Conservation (phyloP, 92 coral and sea anemone genomes). For the Phenganax stokvisi region DNA sequence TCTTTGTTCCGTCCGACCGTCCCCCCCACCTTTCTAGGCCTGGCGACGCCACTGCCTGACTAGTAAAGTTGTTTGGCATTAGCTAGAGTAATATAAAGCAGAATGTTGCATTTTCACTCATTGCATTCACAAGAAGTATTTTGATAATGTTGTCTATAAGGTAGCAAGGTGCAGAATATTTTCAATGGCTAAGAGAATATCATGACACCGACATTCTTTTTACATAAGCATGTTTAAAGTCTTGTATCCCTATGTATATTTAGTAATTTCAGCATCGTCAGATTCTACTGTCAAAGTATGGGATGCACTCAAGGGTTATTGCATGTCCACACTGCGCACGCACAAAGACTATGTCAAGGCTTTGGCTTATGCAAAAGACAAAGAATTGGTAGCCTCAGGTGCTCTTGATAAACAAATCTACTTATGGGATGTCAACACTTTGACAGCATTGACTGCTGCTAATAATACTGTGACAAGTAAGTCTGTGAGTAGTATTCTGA, state of each 20-base stretch:
- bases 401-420: constrained; percentile 89
- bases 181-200: no score
- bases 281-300: constrained; percentile 93
- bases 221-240: background rate
- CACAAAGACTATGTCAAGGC: constrained; percentile 95
- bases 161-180: no score
- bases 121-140: no score
- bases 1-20: background rate
- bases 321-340: constrained; percentile 91
- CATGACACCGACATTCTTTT: no score
- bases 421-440: constrained; percentile 93
- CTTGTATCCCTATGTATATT: background rate
- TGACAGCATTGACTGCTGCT: constrained; percentile 90
- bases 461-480: constrained; percentile 96
- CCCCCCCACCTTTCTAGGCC: background rate
- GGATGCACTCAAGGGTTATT: constrained; percentile 78
- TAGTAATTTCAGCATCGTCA: constrained; percentile 92
- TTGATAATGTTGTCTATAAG: no score
- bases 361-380: constrained; percentile 80
- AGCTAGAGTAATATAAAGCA: no score
- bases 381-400: constrained; percentile 89
- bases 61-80: no score
- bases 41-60: no score
- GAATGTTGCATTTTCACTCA: no score
- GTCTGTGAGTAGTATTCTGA: constrained; percentile 7